Base-by-base conservation (phyloP, 2,113 vertebrate genomes). In the Pomatostomus ruficeps region DNA sequence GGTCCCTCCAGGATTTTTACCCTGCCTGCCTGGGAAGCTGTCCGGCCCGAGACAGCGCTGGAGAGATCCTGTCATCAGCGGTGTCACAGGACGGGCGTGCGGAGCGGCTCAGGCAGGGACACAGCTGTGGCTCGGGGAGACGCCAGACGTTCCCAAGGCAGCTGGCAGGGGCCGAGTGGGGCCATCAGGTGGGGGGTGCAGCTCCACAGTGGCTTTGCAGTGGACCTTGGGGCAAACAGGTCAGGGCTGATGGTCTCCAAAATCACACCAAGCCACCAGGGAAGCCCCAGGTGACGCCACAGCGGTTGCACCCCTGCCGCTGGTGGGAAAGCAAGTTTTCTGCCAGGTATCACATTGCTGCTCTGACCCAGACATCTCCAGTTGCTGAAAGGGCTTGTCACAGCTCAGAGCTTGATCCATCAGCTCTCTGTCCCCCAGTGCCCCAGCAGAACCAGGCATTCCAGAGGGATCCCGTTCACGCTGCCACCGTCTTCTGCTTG, bases 21-120 rank as follows among this genome's bases (percentile, higher is more conserved):
- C 62, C 67, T 74, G 38, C 33, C 67, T 74, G 72, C 55, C 79
- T 93, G 91, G 85, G 92, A 88, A 93, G 67, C 43, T 0, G 1
- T 49, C 57, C 0, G 1, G 11, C 31, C 5, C 4, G 57, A 68
- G 62, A 45, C 74, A 49, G 67, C 1, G 2, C 72, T 71, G 91
- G 85, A 96, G 91, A 85, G 94, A 77, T 94, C 72, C 91, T 95
- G 94, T 95, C 95, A 96, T 77, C 94, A 63, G 68, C 0, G 0
- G 33, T 14, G 14, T 94, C 63, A 11, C 0, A 0, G 88, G 70
- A 26, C 51, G 49, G 58, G 82, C 66, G 26, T 4, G 16, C 49
- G 36, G 75, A 33, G 54, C 0, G 0, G 71, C 74, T 77, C 2
- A 4, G 58, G 58, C n/a, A 29, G 51, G 40, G 61, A 23, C 18